Evolutionary conservation across 1,140 invertebrate species (phyloP).

Genomic region (Temnothorax curvispinosus): DNA sequence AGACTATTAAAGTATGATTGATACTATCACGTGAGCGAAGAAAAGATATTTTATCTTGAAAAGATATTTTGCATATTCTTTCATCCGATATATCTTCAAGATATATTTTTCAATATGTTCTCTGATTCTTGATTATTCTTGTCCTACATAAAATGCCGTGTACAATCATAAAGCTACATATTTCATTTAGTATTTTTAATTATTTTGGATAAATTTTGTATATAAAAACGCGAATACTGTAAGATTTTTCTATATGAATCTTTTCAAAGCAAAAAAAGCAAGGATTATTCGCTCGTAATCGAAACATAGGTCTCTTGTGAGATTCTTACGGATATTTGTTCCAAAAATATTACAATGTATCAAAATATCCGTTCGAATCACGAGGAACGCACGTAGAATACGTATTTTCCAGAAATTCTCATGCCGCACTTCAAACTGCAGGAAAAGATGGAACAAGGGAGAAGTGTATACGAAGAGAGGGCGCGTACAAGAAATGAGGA

Average conservation of each 20-base stretch:
- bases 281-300: background rate
- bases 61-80: too few species aligned
- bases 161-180: background rate
- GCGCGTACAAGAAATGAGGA: constrained; percentile 14
- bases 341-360: background rate
- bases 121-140: background rate
- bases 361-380: constrained; percentile 44
- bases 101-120: background rate
- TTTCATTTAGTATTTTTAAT: background rate
- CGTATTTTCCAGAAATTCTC: constrained; percentile 52
- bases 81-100: background rate
- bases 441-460: constrained; percentile 12
- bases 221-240: background rate
- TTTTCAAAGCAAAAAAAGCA: background rate
- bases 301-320: background rate
- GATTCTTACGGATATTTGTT: background rate
- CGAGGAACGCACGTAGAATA: constrained; percentile 1
- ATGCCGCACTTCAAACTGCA: background rate
- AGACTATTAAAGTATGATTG: constrained; percentile 15
- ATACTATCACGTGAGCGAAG: background rate
- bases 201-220: background rate
- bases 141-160: background rate
- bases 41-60: background rate
- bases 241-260: background rate
- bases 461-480: background rate